Evolutionary conservation across 2,888 invertebrate genomes (phyloP), one percentile per base, ranked within the genome.

Genomic region (Camptogramma bilineatum): DNA sequence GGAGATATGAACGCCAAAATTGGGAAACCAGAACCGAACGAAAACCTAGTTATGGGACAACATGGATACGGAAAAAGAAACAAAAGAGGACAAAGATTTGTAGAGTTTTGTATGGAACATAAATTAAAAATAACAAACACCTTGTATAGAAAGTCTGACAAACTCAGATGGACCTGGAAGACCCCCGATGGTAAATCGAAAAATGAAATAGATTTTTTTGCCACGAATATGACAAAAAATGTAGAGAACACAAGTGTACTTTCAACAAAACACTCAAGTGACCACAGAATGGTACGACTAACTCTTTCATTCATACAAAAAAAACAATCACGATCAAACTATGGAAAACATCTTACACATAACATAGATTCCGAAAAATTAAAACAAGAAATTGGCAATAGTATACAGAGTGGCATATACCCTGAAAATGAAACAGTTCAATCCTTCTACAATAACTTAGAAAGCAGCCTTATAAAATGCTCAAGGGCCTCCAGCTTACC

Each of bases 101-200:
- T 61, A 7, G 53, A 61, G 4, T 65, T 65, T 31, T 61, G 62
- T 13, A 7, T 54, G 0, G 52, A 62, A 48, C 46, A 66, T 44
- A 66, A 66, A 13, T n/a, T 66, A 0, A 52, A 61, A 7, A 61
- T 65, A 8, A 53, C 42, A 17, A 65, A 65, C 10, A 64, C 60
- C 1, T 10, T 61, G n/a, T 61, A 51, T 9, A 13, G 44, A 17
- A 61, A 61, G 5, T 1, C 48, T 3, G 28, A 61, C 19, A 61
- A 61, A 7, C 54, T 50, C 9, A 61, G 50, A 54, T 61, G 61
- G 61, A 61, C 61, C 13, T 61, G 61, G 54, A 10, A 17, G 18
- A 39, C 54, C 1, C 54, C 61, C 2, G 48, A 51, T 17, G 54
- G 54, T 1, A 61, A 18, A 42, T 39, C 18, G 10, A 50, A 42